Conservation (phyloP, 2,113 vertebrate genomes). For the Chinchilla lanigera region DNA sequence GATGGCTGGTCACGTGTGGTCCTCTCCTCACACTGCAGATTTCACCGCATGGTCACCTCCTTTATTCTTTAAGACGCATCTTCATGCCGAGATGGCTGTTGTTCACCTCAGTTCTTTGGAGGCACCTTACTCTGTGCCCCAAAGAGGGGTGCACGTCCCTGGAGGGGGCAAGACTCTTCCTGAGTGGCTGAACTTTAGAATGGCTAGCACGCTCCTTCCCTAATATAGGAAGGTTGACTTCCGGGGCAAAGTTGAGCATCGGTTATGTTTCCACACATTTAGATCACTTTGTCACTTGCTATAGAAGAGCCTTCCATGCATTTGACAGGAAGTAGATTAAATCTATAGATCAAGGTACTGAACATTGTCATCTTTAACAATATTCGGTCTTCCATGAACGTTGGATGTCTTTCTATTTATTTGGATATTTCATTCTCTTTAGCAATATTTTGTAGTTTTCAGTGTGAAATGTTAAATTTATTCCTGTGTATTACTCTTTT, state of each 20-base stretch:
- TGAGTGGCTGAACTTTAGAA: neutral
- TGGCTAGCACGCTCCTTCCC: too few species aligned
- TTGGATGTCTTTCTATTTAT: neutral
- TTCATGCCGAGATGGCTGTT: neutral
- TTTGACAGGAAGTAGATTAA: neutral
- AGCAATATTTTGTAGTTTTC: neutral
- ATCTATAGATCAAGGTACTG: neutral
- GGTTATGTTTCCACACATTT: neutral
- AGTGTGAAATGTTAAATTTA: neutral
- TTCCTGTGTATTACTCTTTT: neutral
- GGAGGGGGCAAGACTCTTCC: too few species aligned
- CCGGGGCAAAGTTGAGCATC: neutral
- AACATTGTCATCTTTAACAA: neutral
- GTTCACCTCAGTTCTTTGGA: neutral
- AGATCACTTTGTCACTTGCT: neutral
- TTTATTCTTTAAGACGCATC: neutral
- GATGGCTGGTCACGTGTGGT: neutral
- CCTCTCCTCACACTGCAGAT: neutral
- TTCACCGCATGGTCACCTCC: neutral
- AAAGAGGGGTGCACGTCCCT: neutral
- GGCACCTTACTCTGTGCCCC: neutral
- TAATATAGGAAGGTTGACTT: neutral
- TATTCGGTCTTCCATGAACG: neutral
- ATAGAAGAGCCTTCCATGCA: neutral
- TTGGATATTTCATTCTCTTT: neutral